Conservation (phyloP, 2,888 invertebrate genomes). For the Melinaea marsaeus region DNA sequence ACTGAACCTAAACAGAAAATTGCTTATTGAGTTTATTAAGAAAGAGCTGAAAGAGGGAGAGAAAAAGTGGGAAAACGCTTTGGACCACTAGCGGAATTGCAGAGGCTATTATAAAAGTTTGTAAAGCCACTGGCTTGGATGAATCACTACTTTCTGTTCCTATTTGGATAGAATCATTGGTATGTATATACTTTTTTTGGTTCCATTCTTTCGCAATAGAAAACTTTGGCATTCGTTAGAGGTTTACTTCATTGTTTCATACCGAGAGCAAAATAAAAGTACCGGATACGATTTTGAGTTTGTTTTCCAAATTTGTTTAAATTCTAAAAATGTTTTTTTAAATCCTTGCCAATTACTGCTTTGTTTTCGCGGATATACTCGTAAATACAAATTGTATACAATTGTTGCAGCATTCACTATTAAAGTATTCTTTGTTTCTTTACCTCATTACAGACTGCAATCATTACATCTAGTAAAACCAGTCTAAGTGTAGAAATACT, state of each 20-base stretch:
- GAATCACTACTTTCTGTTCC: constrained; percentile 32
- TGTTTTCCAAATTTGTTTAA: too few relatives aligned
- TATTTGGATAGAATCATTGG: constrained; percentile 22
- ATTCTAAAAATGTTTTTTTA: too few relatives aligned
- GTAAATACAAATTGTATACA: too few relatives aligned
- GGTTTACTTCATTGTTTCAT: too few relatives aligned
- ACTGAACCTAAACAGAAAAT: constrained; percentile 30
- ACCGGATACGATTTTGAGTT: too few relatives aligned
- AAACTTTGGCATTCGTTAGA: too few relatives aligned
- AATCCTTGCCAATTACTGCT: too few relatives aligned
- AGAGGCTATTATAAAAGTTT: constrained; percentile 36
- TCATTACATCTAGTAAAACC: constrained; percentile 18
- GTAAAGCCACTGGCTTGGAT: constrained; percentile 31
- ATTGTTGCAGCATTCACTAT: too few relatives aligned
- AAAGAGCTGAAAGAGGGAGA: constrained; percentile 20
- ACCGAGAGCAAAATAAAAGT: too few relatives aligned
- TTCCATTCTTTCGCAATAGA: too few relatives aligned
- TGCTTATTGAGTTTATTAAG: constrained; percentile 34
- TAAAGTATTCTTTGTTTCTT: constrained; percentile 1
- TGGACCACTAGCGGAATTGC: constrained; percentile 33
- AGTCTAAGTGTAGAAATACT: constrained; percentile 17
- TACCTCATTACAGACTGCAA: constrained; percentile 5
- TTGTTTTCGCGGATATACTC: too few relatives aligned
- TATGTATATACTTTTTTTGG: too few relatives aligned
- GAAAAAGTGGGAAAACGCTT: constrained; percentile 27